phyloP scores from a whole-genome alignment of 2,888 invertebrate genomes.

The Magallana nippona region DNA sequence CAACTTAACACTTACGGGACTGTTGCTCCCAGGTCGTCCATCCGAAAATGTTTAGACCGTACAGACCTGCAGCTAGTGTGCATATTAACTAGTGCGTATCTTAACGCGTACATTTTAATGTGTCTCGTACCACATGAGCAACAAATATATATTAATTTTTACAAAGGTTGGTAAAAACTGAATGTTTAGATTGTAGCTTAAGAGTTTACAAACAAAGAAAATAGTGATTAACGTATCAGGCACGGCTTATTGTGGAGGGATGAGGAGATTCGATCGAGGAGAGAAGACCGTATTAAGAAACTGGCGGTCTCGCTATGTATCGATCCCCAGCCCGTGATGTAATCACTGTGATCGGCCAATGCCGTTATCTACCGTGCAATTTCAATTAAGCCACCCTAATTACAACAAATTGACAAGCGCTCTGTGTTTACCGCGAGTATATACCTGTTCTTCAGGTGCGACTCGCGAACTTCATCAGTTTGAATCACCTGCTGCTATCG shows the following conservation, averaged over 20 bases:
- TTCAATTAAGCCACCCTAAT: constrained; percentile 26
- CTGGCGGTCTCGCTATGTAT: neutral
- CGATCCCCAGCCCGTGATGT: constrained; percentile 3
- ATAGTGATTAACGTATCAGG: neutral
- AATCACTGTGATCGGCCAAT: neutral
- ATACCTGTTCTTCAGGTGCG: constrained; percentile 1
- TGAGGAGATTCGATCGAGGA: neutral
- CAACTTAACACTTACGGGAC: too few species aligned
- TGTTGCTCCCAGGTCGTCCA: too few species aligned
- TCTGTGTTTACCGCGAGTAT: neutral
- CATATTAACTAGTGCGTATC: too few species aligned
- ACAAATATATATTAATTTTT: too few species aligned
- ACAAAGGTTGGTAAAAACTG: neutral
- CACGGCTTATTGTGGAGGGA: neutral
- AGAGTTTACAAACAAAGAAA: constrained; percentile 2
- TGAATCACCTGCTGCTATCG: constrained; percentile 3
- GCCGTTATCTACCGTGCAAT: constrained; percentile 11
- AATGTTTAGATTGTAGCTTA: too few species aligned
- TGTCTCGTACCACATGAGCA: too few species aligned
- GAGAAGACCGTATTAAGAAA: neutral
- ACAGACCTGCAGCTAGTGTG: too few species aligned
- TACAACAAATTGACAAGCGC: constrained; percentile 16
- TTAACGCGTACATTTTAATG: too few species aligned
- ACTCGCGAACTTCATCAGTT: neutral
- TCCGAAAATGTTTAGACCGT: too few species aligned